phyloP scores from a whole-genome alignment of 2,888 invertebrate species.

The Napeogenes inachia region DNA sequence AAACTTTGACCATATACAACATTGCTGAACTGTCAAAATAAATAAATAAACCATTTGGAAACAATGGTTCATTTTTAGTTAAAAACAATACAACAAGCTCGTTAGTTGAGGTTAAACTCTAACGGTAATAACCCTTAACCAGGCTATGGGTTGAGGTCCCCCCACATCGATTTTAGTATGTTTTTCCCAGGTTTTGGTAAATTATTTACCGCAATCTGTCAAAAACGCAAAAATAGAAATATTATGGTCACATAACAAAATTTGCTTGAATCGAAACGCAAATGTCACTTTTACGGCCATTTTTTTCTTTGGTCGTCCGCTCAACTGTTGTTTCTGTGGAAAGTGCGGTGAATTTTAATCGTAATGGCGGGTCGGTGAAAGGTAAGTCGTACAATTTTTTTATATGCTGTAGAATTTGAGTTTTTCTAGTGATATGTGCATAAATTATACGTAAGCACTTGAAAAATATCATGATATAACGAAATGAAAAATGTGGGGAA shows the following conservation, averaged over 20 bases:
- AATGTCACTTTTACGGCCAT: too few relatives aligned
- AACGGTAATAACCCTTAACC: slow-evolving; percentile 5
- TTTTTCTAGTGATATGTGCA: slow-evolving; percentile 19
- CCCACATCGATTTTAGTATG: slow-evolving; percentile 14
- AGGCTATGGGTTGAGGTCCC: slow-evolving; percentile 6
- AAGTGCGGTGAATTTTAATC: too few relatives aligned
- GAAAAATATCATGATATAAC: slow-evolving; percentile 17
- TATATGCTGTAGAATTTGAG: slow-evolving; percentile 17
- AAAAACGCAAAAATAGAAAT: slow-evolving; percentile 12
- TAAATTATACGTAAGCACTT: slow-evolving; percentile 17
- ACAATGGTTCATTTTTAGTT: too few relatives aligned
- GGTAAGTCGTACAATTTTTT: slow-evolving; percentile 16
- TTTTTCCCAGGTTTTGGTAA: slow-evolving; percentile 16
- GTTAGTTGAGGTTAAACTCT: too few relatives aligned
- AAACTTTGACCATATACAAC: too few relatives aligned
- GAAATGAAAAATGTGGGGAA: slow-evolving; percentile 17
- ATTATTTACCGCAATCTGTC: too few relatives aligned
- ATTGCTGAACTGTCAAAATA: too few relatives aligned
- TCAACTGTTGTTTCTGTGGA: too few relatives aligned
- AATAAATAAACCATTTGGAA: too few relatives aligned
- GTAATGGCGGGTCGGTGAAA: too few relatives aligned
- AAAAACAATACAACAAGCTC: too few relatives aligned
- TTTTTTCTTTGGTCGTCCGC: too few relatives aligned
- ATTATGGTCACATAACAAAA: slow-evolving; percentile 12
- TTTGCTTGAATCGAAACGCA: slow-evolving; percentile 7